Conservation (phyloP, 2,888 invertebrate genomes). For the Chloroclysta siterata region DNA sequence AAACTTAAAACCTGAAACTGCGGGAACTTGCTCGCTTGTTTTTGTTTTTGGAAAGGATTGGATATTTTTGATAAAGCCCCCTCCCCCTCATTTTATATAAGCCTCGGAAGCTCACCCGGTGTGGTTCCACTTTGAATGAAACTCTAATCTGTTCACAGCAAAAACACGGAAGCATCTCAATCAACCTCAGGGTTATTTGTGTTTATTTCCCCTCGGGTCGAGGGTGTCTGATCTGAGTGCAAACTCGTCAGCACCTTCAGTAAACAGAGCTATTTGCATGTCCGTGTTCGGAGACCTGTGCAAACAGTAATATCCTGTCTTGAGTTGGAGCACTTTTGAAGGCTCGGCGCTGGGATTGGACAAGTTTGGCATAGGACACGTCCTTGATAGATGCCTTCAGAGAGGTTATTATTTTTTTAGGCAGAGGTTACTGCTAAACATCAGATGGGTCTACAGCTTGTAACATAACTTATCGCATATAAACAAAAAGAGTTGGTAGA, state of each 20-base stretch:
- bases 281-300: conserved; percentile 60
- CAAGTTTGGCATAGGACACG: conserved; percentile 4
- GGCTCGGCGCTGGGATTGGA: conserved; percentile 28
- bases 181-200: conserved; percentile 35
- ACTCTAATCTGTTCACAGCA: conserved; percentile 27
- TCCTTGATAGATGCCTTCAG: too few species aligned
- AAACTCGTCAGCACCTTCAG: conserved; percentile 59
- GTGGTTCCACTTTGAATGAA: conserved; percentile 6
- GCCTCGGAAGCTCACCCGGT: not conserved
- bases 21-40: not conserved
- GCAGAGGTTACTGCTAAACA: too few species aligned
- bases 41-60: not conserved
- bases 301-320: conserved; percentile 69
- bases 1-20: too few species aligned
- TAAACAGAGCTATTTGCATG: conserved; percentile 66
- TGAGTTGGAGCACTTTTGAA: conserved; percentile 51
- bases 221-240: conserved; percentile 55
- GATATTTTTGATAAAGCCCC: not conserved
- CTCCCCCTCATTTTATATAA: not conserved
- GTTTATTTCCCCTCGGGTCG: conserved; percentile 34
- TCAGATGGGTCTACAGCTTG: too few species aligned
- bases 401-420: too few species aligned
- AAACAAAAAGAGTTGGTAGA: too few species aligned
- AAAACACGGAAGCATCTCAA: conserved; percentile 30
- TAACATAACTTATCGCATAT: too few species aligned